These are phyloP conservation scores for Molossus molossus DNA, from an alignment of 2,797 vertebrate species.

Conservation along the genomic window DNA sequence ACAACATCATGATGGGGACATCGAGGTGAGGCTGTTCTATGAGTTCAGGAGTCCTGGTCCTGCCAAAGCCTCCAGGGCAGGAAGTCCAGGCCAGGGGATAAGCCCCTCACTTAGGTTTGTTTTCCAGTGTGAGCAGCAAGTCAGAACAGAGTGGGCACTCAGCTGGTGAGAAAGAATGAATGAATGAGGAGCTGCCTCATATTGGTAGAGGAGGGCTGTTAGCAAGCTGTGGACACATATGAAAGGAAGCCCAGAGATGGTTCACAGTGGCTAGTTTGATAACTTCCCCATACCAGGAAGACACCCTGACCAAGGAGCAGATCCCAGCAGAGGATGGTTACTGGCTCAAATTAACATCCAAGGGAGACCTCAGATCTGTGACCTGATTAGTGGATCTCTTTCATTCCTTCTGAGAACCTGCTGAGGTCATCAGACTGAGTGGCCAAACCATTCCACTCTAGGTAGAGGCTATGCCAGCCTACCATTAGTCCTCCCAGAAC, in stretches of 20 bases:
- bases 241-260: not conserved
- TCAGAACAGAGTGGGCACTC: not conserved
- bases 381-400: not conserved
- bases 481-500: not conserved
- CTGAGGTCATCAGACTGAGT: not conserved
- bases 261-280: not conserved
- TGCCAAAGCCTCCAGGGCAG: not conserved
- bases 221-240: not conserved
- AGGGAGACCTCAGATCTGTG: not conserved
- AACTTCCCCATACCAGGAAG: not conserved
- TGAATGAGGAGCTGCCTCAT: not conserved
- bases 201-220: not conserved
- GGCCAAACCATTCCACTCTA: not conserved
- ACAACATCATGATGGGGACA: not conserved
- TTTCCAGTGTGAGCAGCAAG: not conserved
- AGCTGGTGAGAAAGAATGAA: not conserved
- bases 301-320: not conserved
- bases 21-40: not conserved
- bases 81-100: not conserved
- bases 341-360: not conserved
- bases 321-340: not conserved
- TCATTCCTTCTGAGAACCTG: conserved; percentile 13
- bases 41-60: not conserved
- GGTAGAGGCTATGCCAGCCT: not conserved
- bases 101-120: not conserved